phyloP scores from a whole-genome alignment of 2,113 vertebrate genomes.

The Psilopogon haemacephalus region DNA sequence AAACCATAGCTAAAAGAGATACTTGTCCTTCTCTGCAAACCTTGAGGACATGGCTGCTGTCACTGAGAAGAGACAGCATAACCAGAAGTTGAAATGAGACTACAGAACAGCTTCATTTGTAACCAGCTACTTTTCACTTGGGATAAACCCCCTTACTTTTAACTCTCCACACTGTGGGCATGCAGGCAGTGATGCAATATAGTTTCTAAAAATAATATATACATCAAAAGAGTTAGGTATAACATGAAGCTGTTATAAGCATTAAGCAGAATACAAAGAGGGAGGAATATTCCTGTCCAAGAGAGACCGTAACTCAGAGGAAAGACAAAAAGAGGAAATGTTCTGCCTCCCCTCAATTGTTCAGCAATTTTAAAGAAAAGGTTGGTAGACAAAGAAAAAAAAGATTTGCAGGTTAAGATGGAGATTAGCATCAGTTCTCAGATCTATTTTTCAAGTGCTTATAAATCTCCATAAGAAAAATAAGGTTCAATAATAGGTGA shows the following conservation, averaged over 20 bases:
- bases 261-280: not conserved
- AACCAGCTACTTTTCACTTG: not conserved
- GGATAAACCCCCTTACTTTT: not conserved
- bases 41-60: not conserved
- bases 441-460: not conserved
- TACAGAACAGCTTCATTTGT: not conserved
- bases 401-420: not conserved
- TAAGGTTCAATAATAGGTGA: not conserved
- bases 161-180: rapidly evolving
- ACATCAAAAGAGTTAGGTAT: not conserved
- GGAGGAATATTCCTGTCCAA: not conserved
- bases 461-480: not conserved
- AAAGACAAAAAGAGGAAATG: constrained; percentile 33
- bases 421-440: not conserved
- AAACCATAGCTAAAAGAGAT: constrained; percentile 4
- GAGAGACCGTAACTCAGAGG: not conserved
- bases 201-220: not conserved
- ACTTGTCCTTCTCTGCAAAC: not conserved
- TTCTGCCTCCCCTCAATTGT: not conserved
- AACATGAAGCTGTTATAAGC: not conserved
- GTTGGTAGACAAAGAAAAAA: not conserved
- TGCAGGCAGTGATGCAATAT: not conserved
- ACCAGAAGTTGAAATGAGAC: not conserved
- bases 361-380: not conserved
- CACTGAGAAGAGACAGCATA: not conserved